phyloP scores from a whole-genome alignment of 53 echinoderm and acorn worm species.

The Henricia sp. region DNA sequence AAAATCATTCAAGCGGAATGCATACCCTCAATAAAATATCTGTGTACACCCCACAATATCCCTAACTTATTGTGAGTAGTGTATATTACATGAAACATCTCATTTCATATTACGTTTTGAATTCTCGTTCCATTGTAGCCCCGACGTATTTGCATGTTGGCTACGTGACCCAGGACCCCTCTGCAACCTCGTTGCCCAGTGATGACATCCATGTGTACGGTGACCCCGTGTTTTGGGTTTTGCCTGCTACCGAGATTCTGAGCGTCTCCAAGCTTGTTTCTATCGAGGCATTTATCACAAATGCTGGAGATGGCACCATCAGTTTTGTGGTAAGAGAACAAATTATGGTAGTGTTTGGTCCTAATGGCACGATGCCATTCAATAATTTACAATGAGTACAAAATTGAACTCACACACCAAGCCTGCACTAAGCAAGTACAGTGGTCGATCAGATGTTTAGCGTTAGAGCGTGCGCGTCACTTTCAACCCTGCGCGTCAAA shows the following conservation, averaged over 20 bases:
- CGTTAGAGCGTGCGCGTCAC: no score
- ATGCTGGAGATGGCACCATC: slow-evolving; percentile 25
- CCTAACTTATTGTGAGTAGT: no score
- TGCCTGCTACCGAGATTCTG: slow-evolving; percentile 19
- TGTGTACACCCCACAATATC: no score
- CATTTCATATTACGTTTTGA: background rate
- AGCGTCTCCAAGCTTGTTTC: slow-evolving; percentile 16
- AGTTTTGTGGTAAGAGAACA: slow-evolving; percentile 19
- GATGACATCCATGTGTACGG: background rate
- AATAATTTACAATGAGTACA: no score
- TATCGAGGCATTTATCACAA: slow-evolving; percentile 34
- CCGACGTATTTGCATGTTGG: slow-evolving; percentile 31
- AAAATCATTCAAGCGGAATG: no score
- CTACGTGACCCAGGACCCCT: slow-evolving; percentile 7
- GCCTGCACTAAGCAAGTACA: no score
- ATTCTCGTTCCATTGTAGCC: background rate
- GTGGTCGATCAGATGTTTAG: no score
- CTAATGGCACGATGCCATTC: no score
- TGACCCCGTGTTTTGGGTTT: slow-evolving; percentile 19
- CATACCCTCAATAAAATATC: no score
- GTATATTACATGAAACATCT: background rate
- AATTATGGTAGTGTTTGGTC: no score
- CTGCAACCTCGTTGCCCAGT: background rate
- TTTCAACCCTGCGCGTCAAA: no score
- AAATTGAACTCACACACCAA: no score